These are phyloP conservation scores for Coenonympha arcania DNA, from an alignment of 2,888 invertebrate species.

Conservation along the genomic window DNA sequence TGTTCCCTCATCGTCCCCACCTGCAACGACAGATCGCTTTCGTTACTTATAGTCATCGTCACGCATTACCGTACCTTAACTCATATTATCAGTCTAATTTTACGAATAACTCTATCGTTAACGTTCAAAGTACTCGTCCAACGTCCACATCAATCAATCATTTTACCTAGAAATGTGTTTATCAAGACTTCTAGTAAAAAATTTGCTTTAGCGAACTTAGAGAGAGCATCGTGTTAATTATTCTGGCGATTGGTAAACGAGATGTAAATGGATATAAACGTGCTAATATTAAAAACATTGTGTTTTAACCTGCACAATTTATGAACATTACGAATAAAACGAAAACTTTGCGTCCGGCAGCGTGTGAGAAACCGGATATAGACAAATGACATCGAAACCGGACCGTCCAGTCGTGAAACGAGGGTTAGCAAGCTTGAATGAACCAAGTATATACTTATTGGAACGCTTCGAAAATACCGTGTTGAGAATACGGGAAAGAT, in stretches of 20 bases:
- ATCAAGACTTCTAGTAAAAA: no score
- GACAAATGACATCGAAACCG: neutral
- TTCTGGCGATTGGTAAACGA: no score
- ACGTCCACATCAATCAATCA: no score
- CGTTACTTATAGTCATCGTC: no score
- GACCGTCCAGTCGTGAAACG: neutral
- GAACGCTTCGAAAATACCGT: conserved; percentile 1
- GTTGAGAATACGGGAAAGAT: neutral
- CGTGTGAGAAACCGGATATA: neutral
- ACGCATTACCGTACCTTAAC: neutral
- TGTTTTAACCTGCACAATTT: neutral
- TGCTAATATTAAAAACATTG: no score
- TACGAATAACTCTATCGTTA: no score
- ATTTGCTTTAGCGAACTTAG: no score
- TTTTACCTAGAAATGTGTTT: no score
- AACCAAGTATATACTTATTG: neutral
- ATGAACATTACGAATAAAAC: neutral
- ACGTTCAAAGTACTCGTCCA: no score
- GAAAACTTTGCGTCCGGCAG: neutral
- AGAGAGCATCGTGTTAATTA: no score
- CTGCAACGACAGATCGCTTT: conserved; percentile 43
- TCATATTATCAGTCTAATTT: no score
- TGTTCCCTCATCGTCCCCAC: conserved; percentile 79
- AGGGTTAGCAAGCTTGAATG: neutral
- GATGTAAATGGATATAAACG: neutral